Evolutionary conservation across 2,888 invertebrate genomes (phyloP).

Genomic region (Torymus texanus): DNA sequence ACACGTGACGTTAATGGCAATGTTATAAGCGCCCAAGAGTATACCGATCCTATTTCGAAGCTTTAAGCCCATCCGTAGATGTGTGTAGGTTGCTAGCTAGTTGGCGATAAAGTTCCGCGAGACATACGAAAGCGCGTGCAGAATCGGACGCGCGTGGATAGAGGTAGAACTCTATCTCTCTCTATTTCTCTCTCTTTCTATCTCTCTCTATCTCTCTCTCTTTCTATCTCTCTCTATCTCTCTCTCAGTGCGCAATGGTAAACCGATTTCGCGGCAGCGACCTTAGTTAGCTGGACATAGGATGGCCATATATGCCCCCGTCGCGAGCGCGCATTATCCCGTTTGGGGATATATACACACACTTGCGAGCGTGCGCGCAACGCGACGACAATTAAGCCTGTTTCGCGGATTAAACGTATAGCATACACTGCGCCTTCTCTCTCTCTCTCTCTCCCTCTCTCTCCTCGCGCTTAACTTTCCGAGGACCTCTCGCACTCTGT

Average conservation of each 20-base stretch:
- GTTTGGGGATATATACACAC: slow-evolving; percentile 60
- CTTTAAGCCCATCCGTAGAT: slow-evolving; percentile 55
- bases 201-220: slow-evolving; percentile 54
- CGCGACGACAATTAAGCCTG: slow-evolving; percentile 69
- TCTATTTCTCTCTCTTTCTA: too few relatives aligned
- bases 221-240: slow-evolving; percentile 58
- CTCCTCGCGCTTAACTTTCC: too few relatives aligned
- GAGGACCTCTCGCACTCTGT: too few relatives aligned
- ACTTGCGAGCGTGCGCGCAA: slow-evolving; percentile 31
- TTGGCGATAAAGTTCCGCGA: slow-evolving; percentile 53
- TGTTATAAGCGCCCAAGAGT: slow-evolving; percentile 48
- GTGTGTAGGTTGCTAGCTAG: not conserved
- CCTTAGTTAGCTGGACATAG: slow-evolving; percentile 72
- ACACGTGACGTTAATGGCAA: slow-evolving; percentile 53
- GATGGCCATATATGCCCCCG: slow-evolving; percentile 66
- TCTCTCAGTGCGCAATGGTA: slow-evolving; percentile 62
- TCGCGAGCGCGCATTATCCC: slow-evolving; percentile 65
- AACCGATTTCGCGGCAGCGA: slow-evolving; percentile 70
- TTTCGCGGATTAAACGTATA: slow-evolving; percentile 64
- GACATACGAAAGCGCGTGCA: slow-evolving; percentile 2
- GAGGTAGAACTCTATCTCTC: slow-evolving; percentile 53
- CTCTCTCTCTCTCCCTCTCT: too few relatives aligned
- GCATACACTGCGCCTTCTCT: not conserved
- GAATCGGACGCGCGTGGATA: slow-evolving; percentile 64
- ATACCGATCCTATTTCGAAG: slow-evolving; percentile 59